A percentile compares a stretch with the other conserved stretches of the same genome.
Conservation (phyloP, 2,797 vertebrate species). For the Streptopelia turtur region DNA sequence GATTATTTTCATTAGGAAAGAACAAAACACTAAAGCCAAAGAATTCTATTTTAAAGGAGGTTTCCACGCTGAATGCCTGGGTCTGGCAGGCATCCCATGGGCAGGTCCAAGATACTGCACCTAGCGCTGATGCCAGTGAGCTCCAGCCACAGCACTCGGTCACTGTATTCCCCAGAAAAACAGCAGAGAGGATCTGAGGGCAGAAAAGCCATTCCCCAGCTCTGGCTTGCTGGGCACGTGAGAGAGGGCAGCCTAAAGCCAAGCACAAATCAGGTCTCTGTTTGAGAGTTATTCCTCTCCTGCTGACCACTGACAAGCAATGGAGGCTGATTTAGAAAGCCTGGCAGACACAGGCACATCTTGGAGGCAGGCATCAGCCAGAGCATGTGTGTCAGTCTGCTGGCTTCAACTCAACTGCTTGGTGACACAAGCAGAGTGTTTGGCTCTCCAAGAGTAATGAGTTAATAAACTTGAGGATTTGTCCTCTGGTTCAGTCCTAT, state of each 20-base stretch:
- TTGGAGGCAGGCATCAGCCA: fast-evolving
- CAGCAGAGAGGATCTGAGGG: neutral
- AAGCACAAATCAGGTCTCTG: neutral
- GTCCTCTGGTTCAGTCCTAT: neutral
- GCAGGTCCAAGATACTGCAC: neutral
- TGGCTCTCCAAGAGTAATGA: neutral
- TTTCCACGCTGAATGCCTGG: neutral
- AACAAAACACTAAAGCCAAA: constrained; percentile 20
- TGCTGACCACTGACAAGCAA: neutral
- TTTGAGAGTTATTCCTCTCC: neutral
- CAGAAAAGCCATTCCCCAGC: neutral
- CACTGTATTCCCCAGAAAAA: neutral
- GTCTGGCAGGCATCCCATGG: neutral
- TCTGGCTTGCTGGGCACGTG: neutral
- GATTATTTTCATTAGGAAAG: constrained; percentile 28
- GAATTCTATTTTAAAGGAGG: neutral
- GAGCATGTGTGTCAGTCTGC: neutral
- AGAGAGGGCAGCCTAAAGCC: neutral
- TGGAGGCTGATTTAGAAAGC: neutral
- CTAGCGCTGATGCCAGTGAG: fast-evolving
- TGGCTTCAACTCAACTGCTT: neutral
- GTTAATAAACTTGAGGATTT: neutral
- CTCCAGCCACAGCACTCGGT: neutral
- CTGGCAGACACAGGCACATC: fast-evolving
- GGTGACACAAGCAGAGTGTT: neutral